Percentiles rank a stretch among this genome's conserved stretches.
Conservation (phyloP, 2,797 vertebrate species). For the Taenioides sp. region DNA sequence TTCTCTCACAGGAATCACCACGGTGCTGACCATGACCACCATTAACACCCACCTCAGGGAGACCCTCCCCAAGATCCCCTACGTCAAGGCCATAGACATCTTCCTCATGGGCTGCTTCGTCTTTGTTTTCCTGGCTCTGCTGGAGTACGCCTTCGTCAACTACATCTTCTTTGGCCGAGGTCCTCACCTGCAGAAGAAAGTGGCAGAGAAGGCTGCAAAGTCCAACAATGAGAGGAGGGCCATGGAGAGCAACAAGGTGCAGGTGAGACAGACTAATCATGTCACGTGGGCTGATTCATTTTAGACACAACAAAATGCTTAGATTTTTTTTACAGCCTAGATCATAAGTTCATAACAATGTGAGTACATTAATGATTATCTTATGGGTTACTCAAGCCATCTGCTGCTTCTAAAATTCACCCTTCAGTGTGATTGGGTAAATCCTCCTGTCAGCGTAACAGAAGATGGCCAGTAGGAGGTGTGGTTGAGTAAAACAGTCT, state of each 20-base stretch:
- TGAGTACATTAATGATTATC: too few species aligned
- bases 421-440: not conserved
- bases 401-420: not conserved
- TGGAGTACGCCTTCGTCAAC: slow-evolving; percentile 92
- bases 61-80: slow-evolving; percentile 93
- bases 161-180: slow-evolving; percentile 95
- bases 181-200: slow-evolving; percentile 88
- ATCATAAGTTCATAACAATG: not conserved
- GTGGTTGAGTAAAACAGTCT: not conserved
- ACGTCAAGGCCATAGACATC: slow-evolving; percentile 92
- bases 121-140: slow-evolving; percentile 90
- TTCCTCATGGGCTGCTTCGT: slow-evolving; percentile 87
- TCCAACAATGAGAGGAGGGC: slow-evolving; percentile 77
- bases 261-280: slow-evolving; percentile 70
- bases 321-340: not conserved
- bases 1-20: slow-evolving; percentile 85
- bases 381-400: too few species aligned
- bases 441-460: not conserved
- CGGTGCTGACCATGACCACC: slow-evolving; percentile 94
- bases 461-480: not conserved
- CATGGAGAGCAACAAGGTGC: slow-evolving; percentile 85
- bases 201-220: slow-evolving; percentile 82
- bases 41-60: slow-evolving; percentile 93
- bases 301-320: not conserved
- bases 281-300: not conserved